Percentiles rank a stretch among this genome's conserved stretches.
Evolutionary conservation across 2,888 invertebrate species (phyloP).

Genomic region (Drosophila rellima): DNA sequence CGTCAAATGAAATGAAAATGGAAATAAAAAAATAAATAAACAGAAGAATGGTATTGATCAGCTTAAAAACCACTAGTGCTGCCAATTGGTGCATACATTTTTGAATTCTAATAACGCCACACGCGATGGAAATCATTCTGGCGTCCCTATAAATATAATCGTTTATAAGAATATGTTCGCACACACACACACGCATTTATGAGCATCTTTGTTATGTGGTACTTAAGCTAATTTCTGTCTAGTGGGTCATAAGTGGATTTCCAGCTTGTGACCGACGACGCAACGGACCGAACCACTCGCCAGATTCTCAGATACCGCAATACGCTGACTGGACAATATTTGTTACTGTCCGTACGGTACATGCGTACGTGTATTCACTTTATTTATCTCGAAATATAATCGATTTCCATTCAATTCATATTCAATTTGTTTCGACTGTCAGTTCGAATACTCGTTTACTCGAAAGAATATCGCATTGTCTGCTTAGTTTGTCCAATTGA

Average conservation of each 20-base stretch:
- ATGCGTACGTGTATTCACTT: background rate
- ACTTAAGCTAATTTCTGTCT: slow-evolving; percentile 46
- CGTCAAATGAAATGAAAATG: slow-evolving; percentile 56
- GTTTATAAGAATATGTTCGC: slow-evolving; percentile 7
- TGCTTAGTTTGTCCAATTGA: slow-evolving; percentile 14
- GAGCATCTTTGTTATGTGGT: slow-evolving; percentile 28
- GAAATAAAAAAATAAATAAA: slow-evolving; percentile 56
- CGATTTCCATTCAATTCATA: slow-evolving; percentile 50
- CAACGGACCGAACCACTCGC: slow-evolving; percentile 9
- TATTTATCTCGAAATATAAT: slow-evolving; percentile 36
- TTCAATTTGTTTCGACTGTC: slow-evolving; percentile 49
- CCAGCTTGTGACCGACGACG: slow-evolving; percentile 5
- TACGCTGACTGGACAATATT: slow-evolving; percentile 21
- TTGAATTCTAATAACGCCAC: slow-evolving; percentile 20
- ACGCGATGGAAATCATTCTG: slow-evolving; percentile 12
- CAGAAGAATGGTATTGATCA: background rate
- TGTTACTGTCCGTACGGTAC: background rate
- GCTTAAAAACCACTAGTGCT: slow-evolving; percentile 30
- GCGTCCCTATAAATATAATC: slow-evolving; percentile 19
- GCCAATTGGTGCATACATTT: slow-evolving; percentile 19
- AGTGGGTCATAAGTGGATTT: slow-evolving; percentile 39
- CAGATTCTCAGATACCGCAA: slow-evolving; percentile 7
- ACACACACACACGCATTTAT: slow-evolving; percentile 8
- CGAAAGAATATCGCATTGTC: slow-evolving; percentile 4
- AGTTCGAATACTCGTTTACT: slow-evolving; percentile 15